phyloP scores from a whole-genome alignment of 2,888 invertebrate species.

The Allolobophora icterica region DNA sequence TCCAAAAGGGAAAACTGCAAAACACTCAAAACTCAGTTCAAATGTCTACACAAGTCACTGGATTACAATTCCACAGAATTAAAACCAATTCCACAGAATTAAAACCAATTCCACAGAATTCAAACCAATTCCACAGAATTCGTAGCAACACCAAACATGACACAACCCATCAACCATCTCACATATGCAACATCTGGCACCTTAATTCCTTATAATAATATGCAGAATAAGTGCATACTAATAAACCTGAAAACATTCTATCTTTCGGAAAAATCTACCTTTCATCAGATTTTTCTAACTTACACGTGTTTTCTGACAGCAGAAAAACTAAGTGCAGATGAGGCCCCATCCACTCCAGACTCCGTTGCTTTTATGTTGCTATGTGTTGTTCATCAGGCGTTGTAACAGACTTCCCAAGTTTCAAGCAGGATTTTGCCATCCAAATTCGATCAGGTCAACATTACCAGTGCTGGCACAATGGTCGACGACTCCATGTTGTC shows the following conservation, averaged over 20 bases:
- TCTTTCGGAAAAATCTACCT: not conserved
- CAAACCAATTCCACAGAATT: not conserved
- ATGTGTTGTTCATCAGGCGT: not conserved
- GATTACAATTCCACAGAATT: no score
- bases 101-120: not conserved
- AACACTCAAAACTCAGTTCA: slow-evolving; percentile 5
- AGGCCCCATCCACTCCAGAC: not conserved
- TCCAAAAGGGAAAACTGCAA: slow-evolving; percentile 7
- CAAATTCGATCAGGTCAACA: not conserved
- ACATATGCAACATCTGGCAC: not conserved
- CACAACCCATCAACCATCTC: not conserved
- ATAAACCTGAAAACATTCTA: not conserved
- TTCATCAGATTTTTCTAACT: not conserved
- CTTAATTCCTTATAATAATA: not conserved
- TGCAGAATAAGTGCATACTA: not conserved
- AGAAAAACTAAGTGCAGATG: not conserved
- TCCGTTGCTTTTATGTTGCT: no score
- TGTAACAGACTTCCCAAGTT: not conserved
- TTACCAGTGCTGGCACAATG: not conserved
- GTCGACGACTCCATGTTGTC: not conserved
- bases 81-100: not conserved
- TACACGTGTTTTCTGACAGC: not conserved
- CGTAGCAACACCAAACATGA: not conserved
- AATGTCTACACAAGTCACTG: not conserved
- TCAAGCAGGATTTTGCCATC: not conserved